Percentiles rank a stretch among this genome's conserved stretches.
Conservation (phyloP, 2,113 vertebrate genomes). For the Cercopithecus mona region DNA sequence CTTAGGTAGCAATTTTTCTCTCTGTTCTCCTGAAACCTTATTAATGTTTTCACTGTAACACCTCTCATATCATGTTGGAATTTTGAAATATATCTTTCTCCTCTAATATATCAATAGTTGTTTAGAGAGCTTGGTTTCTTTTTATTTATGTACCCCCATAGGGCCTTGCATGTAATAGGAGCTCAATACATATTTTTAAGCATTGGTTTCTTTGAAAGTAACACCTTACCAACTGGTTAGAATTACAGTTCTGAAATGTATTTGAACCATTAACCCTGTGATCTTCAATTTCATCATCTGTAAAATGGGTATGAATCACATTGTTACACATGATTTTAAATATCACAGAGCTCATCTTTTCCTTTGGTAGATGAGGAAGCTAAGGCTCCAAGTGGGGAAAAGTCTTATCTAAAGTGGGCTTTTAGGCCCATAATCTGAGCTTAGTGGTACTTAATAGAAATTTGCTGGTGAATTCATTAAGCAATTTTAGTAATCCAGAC, state of each 20-base stretch:
- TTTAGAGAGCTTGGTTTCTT: neutral
- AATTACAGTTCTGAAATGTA: neutral
- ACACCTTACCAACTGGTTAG: neutral
- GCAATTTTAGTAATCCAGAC: neutral
- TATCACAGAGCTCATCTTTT: neutral
- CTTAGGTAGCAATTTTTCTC: neutral
- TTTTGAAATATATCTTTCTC: neutral
- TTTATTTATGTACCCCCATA: neutral
- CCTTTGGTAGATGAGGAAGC: neutral
- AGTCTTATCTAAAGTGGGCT: neutral
- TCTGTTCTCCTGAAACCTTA: neutral
- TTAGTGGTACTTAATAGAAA: neutral
- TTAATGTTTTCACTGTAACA: neutral
- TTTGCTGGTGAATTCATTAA: neutral
- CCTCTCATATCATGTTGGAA: neutral
- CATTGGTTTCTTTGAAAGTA: neutral
- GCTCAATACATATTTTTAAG: constrained; percentile 1
- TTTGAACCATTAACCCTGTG: neutral
- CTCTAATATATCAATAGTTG: neutral
- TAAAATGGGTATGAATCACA: neutral
- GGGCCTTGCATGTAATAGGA: neutral
- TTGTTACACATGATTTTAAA: neutral
- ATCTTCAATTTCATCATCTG: neutral
- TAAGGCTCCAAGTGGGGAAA: neutral
- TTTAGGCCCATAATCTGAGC: neutral